These are phyloP conservation scores for Homalodisca vitripennis DNA, from an alignment of 1,140 invertebrate species.

Conservation along the genomic window DNA sequence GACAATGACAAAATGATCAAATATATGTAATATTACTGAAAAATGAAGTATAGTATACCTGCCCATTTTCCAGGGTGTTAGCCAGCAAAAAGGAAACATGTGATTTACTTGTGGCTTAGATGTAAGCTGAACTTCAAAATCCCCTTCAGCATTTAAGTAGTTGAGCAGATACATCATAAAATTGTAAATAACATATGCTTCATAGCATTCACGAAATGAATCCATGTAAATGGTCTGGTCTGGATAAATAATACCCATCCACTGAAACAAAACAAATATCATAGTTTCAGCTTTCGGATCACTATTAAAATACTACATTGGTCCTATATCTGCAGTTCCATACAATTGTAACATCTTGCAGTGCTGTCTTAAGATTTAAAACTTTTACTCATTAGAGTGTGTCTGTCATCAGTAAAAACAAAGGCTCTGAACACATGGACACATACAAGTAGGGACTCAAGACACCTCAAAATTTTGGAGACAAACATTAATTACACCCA, in stretches of 20 bases:
- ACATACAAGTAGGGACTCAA: no score
- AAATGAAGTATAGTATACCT: constrained; percentile 57
- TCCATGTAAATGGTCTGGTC: constrained; percentile 88
- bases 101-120: constrained; percentile 83
- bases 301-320: no score
- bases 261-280: constrained; percentile 56
- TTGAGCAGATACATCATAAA: constrained; percentile 95
- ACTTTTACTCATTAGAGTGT: no score
- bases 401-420: no score
- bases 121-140: constrained; percentile 77
- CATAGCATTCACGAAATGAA: constrained; percentile 91
- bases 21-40: no score
- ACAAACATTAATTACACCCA: no score
- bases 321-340: no score
- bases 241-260: constrained; percentile 80
- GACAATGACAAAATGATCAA: no score
- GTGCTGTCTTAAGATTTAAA: no score
- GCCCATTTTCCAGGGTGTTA: constrained; percentile 86
- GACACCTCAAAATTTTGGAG: no score
- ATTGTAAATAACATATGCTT: constrained; percentile 96
- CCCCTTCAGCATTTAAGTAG: constrained; percentile 77
- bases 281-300: no score
- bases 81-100: constrained; percentile 81
- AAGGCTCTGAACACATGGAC: no score
- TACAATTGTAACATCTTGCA: background rate